Base-by-base conservation (phyloP, 2,888 invertebrate genomes). In the Colletes collaris region DNA sequence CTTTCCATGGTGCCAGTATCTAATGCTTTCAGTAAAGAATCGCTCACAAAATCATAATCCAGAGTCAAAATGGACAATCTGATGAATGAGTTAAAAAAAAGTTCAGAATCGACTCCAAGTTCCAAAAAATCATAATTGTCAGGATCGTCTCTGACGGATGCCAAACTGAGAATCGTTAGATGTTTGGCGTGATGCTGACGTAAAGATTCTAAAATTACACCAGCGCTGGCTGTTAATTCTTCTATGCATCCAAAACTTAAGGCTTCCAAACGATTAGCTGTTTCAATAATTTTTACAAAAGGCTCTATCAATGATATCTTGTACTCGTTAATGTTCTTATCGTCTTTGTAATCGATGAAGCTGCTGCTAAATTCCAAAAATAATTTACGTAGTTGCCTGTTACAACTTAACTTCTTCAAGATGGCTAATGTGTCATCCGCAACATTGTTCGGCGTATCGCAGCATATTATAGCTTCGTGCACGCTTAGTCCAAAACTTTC, bases 81-180 rank as follows among this genome's bases (percentile, higher is more conserved):
- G 64, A 81, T 70, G 89, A 96, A 96, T 67, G 94, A 94, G 83
- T 94, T 93, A 85, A 97, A 94, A 80, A 95, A 91, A 66, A 93
- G 91, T 67, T 95, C 93, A 10, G 53, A 62, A 88, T 95, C 56
- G 0, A 35, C 35, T 0, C 56, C 93, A 78, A 96, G 93, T 85
- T 94, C 93, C 46, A 94, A 91, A 63, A 94, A 93, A 66, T 94
- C 94, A 93, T 96, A 96, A 88, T 95, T 94, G 88, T 95, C 95
- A 74, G 96, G 96, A 93, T 96, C 95, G 91, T 96, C 96, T 92
- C 96, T 96, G 46, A 97, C 95, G 66, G 96, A 96, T 83, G 96
- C 96, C 86, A 97, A 93, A 86, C 96, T 96, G 58, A 97, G 93
- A 81, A 95, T 94, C 76, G 94, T 94, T 64, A 97, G 91, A 76